Evolutionary conservation across 2,888 invertebrate species (phyloP), one percentile per base, ranked within the genome.

Genomic region (Drosophila suboccidentalis): DNA sequence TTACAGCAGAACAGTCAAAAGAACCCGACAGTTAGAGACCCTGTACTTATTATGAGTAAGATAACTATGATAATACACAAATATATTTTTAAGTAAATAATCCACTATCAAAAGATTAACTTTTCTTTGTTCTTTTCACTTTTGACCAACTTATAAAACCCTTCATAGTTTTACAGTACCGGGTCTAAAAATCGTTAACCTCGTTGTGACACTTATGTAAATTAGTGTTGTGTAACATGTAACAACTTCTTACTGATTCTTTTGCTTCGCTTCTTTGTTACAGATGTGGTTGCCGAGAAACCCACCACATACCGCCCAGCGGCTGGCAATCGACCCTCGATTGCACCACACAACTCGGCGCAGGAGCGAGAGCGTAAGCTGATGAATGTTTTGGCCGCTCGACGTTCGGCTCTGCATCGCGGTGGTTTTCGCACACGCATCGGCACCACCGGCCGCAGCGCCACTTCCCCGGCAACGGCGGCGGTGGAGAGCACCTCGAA

Each of bases 321-420:
- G 4, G 89, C 89, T 26, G 69, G 70, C 57, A 86, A 68, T 26
- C 59, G 81, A 11, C 82, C 90, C 11, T 82, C 89, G 44, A 60
- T 84, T 17, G 83, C 90, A 15, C 81, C 90, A 4, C 75, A 49
- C 15, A 90, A 83, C 55, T 76, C 91, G 29, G 94, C 94, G 5
- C 93, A 91, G 60, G 91, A 91, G 63, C 89, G 95, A 36, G 94
- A 95, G 78, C 94, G 94, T 46, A 94, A 94, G 75, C 92, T 95
- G 61, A 93, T 94, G 90, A 94, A 94, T 9, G 91, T 95, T 50
- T 92, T 95, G 71, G 95, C 95, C 0, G 95, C 95, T 0, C 92
- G 95, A 32, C 93, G 96, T 54, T 93, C 94, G 43, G 95, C 95
- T 60, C 92, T 95, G 53, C 93, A 95, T 55, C 93, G 93, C 13